These are phyloP conservation scores for Xylocopa sonorina DNA, from an alignment of 1,140 invertebrate species.

Conservation along the genomic window DNA sequence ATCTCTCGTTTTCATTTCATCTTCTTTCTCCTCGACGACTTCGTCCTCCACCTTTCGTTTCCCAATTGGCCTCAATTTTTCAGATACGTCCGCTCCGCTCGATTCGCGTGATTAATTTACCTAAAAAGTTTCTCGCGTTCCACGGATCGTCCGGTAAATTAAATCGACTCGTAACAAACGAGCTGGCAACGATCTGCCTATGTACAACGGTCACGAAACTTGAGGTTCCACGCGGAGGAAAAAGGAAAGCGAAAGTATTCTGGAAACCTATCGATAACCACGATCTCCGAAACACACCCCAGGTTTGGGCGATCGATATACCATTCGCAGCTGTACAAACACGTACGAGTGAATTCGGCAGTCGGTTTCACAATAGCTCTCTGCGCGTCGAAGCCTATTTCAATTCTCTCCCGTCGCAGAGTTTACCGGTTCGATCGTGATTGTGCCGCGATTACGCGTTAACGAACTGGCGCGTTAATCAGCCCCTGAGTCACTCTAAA, in stretches of 20 bases:
- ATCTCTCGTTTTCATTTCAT: neutral
- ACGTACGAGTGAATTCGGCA: neutral
- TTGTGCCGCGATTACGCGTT: slow-evolving; percentile 6
- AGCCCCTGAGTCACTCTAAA: slow-evolving; percentile 39
- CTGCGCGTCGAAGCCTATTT: neutral
- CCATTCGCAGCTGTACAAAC: slow-evolving; percentile 29
- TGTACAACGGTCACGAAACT: no score
- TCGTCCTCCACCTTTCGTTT: neutral
- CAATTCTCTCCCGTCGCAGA: neutral
- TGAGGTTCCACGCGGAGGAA: no score
- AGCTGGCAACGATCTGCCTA: no score
- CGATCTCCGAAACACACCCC: neutral
- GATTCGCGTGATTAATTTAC: slow-evolving; percentile 17
- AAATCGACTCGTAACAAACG: neutral
- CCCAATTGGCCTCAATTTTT: neutral
- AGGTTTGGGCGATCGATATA: neutral
- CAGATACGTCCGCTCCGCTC: neutral
- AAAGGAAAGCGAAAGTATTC: no score
- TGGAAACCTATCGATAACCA: neutral
- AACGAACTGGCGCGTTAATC: slow-evolving; percentile 31
- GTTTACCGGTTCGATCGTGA: slow-evolving; percentile 4
- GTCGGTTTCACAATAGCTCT: no score
- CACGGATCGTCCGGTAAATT: neutral
- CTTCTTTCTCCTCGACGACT: neutral
- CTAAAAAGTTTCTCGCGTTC: neutral